Percentiles rank a stretch among this genome's conserved stretches.
phyloP scores from a whole-genome alignment of 2,113 vertebrate genomes.

The Pterocles gutturalis region DNA sequence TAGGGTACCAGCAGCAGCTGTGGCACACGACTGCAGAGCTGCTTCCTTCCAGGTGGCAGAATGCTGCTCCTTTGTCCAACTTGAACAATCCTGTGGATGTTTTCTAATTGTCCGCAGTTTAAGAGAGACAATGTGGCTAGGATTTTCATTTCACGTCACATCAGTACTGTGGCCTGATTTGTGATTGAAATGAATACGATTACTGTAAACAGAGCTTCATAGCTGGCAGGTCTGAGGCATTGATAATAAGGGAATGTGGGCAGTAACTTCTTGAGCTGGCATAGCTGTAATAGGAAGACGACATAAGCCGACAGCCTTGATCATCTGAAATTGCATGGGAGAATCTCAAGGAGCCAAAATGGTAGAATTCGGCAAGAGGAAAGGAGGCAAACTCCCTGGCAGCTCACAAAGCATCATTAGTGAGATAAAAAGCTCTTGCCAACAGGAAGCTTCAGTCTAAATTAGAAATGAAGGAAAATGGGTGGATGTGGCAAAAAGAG shows the following conservation, averaged over 20 bases:
- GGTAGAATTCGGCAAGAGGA: neutral
- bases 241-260: neutral
- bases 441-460: neutral
- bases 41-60: neutral
- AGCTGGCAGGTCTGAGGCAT: neutral
- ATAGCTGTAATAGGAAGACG: neutral
- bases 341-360: neutral
- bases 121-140: neutral
- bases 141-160: neutral
- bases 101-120: neutral
- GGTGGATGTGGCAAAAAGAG: neutral
- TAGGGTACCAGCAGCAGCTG: neutral
- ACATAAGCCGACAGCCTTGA: neutral
- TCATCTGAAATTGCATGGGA: neutral
- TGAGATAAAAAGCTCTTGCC: neutral
- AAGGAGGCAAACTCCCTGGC: neutral
- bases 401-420: neutral
- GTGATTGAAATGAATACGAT: neutral
- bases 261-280: neutral
- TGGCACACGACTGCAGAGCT: neutral
- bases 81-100: rapidly evolving
- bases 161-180: neutral
- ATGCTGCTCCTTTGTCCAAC: neutral
- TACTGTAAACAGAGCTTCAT: neutral
- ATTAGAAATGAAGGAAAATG: neutral